A percentile compares a stretch with the other conserved stretches of the same genome.
Conservation (phyloP, 2,888 invertebrate species). For the Emmelina monodactyla region DNA sequence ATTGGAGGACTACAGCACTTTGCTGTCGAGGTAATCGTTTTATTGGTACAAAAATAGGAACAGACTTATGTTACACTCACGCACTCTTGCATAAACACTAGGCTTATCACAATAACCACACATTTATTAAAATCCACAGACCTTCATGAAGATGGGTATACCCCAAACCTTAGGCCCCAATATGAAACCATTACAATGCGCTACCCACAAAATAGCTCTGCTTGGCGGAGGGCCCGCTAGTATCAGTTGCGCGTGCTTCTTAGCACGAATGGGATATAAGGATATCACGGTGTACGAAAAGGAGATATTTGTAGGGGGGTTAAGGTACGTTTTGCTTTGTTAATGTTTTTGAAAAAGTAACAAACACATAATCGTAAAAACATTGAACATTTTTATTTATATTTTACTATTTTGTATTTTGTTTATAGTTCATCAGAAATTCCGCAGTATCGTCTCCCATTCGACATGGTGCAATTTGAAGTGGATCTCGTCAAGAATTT, state of each 20-base stretch:
- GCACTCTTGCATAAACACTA: too few species aligned
- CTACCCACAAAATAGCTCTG: slow-evolving; percentile 78
- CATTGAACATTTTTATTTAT: slow-evolving; percentile 7
- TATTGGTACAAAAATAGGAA: too few species aligned
- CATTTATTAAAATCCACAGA: too few species aligned
- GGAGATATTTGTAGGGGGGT: slow-evolving; percentile 84
- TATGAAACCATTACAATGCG: slow-evolving; percentile 63
- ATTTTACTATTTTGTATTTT: slow-evolving; percentile 6
- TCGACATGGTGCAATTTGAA: slow-evolving; percentile 92
- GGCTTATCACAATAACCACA: too few species aligned
- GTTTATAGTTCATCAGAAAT: slow-evolving; percentile 88
- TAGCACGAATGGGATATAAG: slow-evolving; percentile 91
- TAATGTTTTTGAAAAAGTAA: too few species aligned
- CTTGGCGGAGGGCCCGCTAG: slow-evolving; percentile 97
- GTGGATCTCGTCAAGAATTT: slow-evolving; percentile 89
- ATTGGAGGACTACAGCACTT: slow-evolving; percentile 98
- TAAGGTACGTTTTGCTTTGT: slow-evolving; percentile 70
- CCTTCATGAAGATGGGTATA: slow-evolving; percentile 94
- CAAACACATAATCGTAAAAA: neutral
- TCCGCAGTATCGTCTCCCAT: slow-evolving; percentile 95
- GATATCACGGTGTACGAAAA: slow-evolving; percentile 94
- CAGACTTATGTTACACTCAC: too few species aligned
- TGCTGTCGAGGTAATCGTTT: slow-evolving; percentile 85
- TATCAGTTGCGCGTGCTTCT: slow-evolving; percentile 94
- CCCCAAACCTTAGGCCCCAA: slow-evolving; percentile 84